A percentile compares a stretch with the other conserved stretches of the same genome.
Conservation (phyloP, 2,888 invertebrate species). For the Sisyra nigra region DNA sequence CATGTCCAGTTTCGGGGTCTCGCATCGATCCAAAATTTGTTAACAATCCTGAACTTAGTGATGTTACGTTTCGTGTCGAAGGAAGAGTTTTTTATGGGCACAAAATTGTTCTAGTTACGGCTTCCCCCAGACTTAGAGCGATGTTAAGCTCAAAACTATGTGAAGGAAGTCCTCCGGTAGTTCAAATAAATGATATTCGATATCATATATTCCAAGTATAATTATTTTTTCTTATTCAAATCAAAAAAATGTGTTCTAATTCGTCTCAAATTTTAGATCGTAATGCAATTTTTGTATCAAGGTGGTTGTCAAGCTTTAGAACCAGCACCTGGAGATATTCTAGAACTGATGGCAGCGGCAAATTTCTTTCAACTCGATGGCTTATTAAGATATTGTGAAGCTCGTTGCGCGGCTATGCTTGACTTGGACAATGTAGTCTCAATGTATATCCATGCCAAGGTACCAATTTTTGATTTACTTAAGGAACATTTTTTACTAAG, state of each 20-base stretch:
- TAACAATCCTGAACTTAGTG: slow-evolving; percentile 83
- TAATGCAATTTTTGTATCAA: slow-evolving; percentile 86
- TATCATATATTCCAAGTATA: slow-evolving; percentile 82
- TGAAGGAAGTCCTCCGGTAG: slow-evolving; percentile 63
- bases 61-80: slow-evolving; percentile 84
- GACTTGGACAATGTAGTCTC: slow-evolving; percentile 80
- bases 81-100: slow-evolving; percentile 85
- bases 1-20: slow-evolving; percentile 48
- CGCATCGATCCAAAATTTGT: slow-evolving; percentile 86
- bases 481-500: neutral
- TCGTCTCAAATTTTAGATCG: slow-evolving; percentile 40
- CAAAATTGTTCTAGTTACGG: slow-evolving; percentile 84
- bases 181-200: slow-evolving; percentile 83
- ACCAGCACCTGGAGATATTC: slow-evolving; percentile 62
- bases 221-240: neutral
- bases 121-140: slow-evolving; percentile 68
- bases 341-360: slow-evolving; percentile 81
- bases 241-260: neutral
- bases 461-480: slow-evolving; percentile 19
- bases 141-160: slow-evolving; percentile 66
- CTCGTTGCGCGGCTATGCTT: slow-evolving; percentile 67
- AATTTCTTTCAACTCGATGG: slow-evolving; percentile 83
- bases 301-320: slow-evolving; percentile 69
- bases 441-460: slow-evolving; percentile 87
- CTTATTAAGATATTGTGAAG: slow-evolving; percentile 69